Percentiles rank a stretch among this genome's conserved stretches.
phyloP scores from a whole-genome alignment of 1,140 invertebrate genomes.

The Zaprionus camerounensis region DNA sequence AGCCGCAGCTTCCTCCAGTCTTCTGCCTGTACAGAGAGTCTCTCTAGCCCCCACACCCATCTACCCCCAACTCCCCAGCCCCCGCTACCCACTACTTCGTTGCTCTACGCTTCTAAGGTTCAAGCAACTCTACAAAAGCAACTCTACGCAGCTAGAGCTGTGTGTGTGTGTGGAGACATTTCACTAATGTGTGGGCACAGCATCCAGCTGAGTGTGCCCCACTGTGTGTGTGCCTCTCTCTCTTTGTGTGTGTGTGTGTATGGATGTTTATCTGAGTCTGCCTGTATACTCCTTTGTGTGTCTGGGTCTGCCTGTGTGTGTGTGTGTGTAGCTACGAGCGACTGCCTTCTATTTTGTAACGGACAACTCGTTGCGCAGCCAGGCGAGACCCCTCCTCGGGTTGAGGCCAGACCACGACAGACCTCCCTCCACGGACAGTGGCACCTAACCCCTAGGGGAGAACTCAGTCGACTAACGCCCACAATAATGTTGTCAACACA shows the following conservation, averaged over 20 bases:
- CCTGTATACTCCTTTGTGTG: background rate
- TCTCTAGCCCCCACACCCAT: background rate
- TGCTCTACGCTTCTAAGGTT: slow-evolving; percentile 60
- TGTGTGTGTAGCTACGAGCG: background rate
- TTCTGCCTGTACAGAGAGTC: background rate
- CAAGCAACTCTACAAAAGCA: slow-evolving; percentile 58
- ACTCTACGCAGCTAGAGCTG: slow-evolving; percentile 17
- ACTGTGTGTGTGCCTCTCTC: background rate
- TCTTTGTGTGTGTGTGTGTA: no score
- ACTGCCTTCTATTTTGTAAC: slow-evolving; percentile 69
- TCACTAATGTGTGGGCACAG: slow-evolving; percentile 43
- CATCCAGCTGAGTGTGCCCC: slow-evolving; percentile 27
- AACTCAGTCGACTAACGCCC: slow-evolving; percentile 9
- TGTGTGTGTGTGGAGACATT: slow-evolving; percentile 40
- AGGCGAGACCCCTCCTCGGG: background rate
- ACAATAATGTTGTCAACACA: slow-evolving; percentile 77
- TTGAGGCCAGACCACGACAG: background rate
- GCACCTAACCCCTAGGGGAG: background rate
- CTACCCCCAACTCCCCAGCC: no score
- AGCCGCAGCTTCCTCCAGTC: slow-evolving; percentile 23
- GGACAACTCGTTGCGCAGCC: slow-evolving; percentile 43
- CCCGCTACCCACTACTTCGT: no score
- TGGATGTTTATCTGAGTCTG: background rate
- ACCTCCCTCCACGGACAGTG: background rate
- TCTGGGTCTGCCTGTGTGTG: background rate